Evolutionary conservation across 2,113 vertebrate genomes (phyloP).

Genomic region (Dicerorhinus sumatrensis): DNA sequence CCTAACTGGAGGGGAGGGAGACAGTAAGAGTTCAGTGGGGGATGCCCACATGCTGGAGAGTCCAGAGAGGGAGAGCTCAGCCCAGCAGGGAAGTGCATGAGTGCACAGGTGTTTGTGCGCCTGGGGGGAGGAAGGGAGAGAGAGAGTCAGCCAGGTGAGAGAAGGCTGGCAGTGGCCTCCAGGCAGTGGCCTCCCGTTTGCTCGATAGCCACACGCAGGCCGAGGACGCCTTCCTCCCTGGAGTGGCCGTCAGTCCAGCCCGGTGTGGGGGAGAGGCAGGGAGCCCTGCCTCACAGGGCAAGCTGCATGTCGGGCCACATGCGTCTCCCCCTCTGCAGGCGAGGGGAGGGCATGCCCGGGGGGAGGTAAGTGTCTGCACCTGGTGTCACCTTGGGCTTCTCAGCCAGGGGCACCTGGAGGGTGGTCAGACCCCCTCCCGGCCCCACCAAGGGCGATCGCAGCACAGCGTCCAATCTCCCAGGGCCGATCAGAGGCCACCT

Average conservation of each 20-base stretch:
- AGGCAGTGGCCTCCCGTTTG: neutral
- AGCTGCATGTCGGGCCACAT: neutral
- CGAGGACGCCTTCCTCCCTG: no score
- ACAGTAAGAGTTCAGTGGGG: neutral
- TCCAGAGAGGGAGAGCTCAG: accelerated
- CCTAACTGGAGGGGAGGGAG: no score
- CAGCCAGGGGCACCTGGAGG: neutral
- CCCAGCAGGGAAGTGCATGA: neutral
- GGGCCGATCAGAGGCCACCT: neutral
- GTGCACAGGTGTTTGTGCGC: accelerated
- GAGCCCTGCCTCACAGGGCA: neutral
- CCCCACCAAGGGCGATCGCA: accelerated
- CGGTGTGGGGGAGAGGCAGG: accelerated
- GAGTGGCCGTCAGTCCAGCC: neutral
- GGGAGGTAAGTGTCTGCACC: neutral
- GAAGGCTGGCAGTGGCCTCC: neutral
- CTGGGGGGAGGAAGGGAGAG: no score
- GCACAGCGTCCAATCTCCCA: neutral
- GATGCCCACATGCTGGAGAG: neutral
- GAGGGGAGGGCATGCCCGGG: neutral
- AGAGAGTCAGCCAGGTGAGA: neutral
- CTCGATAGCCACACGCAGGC: no score
- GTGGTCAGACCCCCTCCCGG: neutral
- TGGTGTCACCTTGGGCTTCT: no score
- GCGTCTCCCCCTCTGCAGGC: neutral